These are phyloP conservation scores for Conger conger DNA, from an alignment of 2,113 vertebrate genomes.

Conservation along the genomic window DNA sequence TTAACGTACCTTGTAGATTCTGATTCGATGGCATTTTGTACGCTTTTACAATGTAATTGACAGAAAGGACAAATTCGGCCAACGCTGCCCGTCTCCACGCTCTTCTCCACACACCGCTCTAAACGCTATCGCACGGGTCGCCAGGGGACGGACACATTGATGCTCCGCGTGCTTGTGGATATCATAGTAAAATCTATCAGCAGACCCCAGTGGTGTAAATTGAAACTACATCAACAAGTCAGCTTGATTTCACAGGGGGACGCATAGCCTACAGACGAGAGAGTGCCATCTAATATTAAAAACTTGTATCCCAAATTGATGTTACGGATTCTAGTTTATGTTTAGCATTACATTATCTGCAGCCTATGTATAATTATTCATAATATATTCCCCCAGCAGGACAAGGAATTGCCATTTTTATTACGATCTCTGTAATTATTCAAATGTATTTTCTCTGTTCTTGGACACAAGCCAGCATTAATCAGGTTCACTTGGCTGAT, in stretches of 20 bases:
- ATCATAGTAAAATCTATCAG: neutral
- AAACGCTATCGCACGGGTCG: neutral
- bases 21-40: conserved; percentile 34
- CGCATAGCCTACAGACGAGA: too few species aligned
- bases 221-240: neutral
- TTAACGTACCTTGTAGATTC: conserved; percentile 35
- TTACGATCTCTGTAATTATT: too few species aligned
- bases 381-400: neutral
- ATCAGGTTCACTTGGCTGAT: neutral
- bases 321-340: neutral
- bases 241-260: neutral
- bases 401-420: neutral
- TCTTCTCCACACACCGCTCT: neutral
- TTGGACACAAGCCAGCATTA: too few species aligned
- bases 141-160: conserved; percentile 7
- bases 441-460: too few species aligned
- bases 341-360: neutral
- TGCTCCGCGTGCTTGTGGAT: conserved; percentile 20
- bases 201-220: conserved; percentile 18
- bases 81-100: neutral
- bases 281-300: too few species aligned
- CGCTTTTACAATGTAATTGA: neutral
- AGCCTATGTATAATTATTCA: neutral
- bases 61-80: neutral
- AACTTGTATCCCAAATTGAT: neutral